A percentile compares a stretch with the other conserved stretches of the same genome.
Evolutionary conservation across 2,888 invertebrate genomes (phyloP).

Genomic region (Sisyra terminalis): DNA sequence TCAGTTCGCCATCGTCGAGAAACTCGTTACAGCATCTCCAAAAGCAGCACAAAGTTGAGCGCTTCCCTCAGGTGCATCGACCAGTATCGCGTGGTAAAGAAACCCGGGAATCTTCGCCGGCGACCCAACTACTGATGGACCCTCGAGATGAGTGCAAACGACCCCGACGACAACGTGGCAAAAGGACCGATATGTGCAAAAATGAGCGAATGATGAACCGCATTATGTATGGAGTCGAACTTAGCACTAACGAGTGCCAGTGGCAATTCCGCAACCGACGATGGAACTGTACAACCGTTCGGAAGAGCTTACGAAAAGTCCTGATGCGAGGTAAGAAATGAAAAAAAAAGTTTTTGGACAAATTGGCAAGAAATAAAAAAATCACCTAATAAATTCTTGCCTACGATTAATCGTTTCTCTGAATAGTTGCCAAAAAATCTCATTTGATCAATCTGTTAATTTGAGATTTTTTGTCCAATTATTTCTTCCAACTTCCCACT

Average conservation of each 20-base stretch:
- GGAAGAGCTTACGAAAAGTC: constrained; percentile 69
- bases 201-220: constrained; percentile 72
- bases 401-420: background rate
- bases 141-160: constrained; percentile 80
- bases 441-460: background rate
- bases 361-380: background rate
- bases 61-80: too few species aligned
- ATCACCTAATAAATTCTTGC: too few species aligned
- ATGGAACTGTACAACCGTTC: constrained; percentile 79
- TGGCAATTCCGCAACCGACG: constrained; percentile 69
- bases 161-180: constrained; percentile 36
- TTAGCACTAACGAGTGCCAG: constrained; percentile 75
- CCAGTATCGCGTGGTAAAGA: too few species aligned
- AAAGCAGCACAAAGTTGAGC: too few species aligned
- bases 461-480: too few species aligned
- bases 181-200: constrained; percentile 49
- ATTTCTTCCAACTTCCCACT: too few species aligned
- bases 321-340: constrained; percentile 58
- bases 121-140: constrained; percentile 75
- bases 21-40: too few species aligned
- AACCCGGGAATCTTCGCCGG: constrained; percentile 24
- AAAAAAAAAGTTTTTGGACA: background rate
- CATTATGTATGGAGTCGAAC: constrained; percentile 66
- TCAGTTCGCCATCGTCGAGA: too few species aligned
- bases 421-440: background rate